Percentiles rank a stretch among this genome's conserved stretches.
These are phyloP conservation scores for Drosophila pseudoobscura DNA, from an alignment of 1,140 invertebrate genomes.

Conservation along the genomic window DNA sequence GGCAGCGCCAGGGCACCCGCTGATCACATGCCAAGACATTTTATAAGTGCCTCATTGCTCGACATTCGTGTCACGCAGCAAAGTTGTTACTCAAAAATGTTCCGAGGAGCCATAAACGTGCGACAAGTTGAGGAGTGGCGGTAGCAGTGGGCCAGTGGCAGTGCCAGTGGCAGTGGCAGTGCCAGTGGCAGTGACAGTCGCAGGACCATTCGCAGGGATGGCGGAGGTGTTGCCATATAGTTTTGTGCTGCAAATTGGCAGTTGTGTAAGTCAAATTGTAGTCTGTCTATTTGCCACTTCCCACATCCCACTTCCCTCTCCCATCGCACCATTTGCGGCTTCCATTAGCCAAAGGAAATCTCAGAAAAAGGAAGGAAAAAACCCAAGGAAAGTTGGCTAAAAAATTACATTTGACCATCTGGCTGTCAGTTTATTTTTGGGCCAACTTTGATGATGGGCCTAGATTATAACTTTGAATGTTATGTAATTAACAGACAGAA, in stretches of 20 bases:
- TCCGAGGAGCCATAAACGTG: conserved; percentile 60
- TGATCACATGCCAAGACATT: conserved; percentile 62
- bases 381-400: conserved; percentile 27
- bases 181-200: neutral
- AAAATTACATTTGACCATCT: conserved; percentile 48
- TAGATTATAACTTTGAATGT: conserved; percentile 67
- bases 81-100: conserved; percentile 80
- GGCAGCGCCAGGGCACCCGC: conserved; percentile 30
- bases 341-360: conserved; percentile 52
- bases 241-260: conserved; percentile 67
- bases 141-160: neutral
- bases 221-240: conserved; percentile 51
- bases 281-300: conserved; percentile 35
- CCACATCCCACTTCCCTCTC: neutral
- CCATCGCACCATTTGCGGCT: conserved; percentile 25
- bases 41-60: conserved; percentile 50
- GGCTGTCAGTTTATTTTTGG: conserved; percentile 56
- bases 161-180: neutral
- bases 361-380: conserved; percentile 10
- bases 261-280: conserved; percentile 65
- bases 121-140: conserved; percentile 33
- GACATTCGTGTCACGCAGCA: conserved; percentile 76
- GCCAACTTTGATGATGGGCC: conserved; percentile 45
- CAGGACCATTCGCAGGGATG: neutral
- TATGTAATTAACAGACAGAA: conserved; percentile 66